These are phyloP conservation scores for Umimayanthus chanpuru DNA, from an alignment of 92 coral and sea anemone species.

Conservation along the genomic window DNA sequence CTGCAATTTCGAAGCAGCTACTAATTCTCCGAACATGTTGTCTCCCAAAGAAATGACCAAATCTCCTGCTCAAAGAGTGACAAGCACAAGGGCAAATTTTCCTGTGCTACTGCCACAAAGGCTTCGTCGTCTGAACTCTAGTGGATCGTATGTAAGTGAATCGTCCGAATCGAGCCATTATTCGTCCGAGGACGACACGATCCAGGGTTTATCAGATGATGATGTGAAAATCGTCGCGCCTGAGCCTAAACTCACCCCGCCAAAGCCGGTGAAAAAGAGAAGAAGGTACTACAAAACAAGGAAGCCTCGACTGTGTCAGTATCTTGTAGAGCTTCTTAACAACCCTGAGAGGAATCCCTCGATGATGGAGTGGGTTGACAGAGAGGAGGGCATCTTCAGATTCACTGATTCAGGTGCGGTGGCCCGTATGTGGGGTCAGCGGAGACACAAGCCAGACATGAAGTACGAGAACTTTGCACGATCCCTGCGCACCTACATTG, in stretches of 20 bases:
- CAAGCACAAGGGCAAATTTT: background rate
- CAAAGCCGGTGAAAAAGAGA: conserved; percentile 60
- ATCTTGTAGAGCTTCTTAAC: conserved; percentile 73
- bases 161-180: conserved; percentile 34
- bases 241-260: background rate
- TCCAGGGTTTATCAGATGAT: conserved; percentile 13
- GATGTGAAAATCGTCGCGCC: background rate
- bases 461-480: conserved; percentile 99
- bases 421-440: conserved; percentile 96
- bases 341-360: conserved; percentile 77
- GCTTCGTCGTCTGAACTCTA: conserved; percentile 31
- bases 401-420: conserved; percentile 89
- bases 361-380: conserved; percentile 94
- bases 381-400: conserved; percentile 92
- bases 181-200: conserved; percentile 32
- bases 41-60: background rate
- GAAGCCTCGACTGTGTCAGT: conserved; percentile 87
- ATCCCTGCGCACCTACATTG: conserved; percentile 94
- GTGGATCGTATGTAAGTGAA: conserved; percentile 29
- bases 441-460: conserved; percentile 95
- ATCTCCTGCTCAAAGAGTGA: background rate
- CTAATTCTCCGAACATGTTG: background rate
- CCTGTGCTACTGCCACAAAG: background rate
- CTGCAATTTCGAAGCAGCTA: background rate
- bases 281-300: conserved; percentile 68